phyloP scores from a whole-genome alignment of 2,113 vertebrate genomes.

The Synodontis membranacea region DNA sequence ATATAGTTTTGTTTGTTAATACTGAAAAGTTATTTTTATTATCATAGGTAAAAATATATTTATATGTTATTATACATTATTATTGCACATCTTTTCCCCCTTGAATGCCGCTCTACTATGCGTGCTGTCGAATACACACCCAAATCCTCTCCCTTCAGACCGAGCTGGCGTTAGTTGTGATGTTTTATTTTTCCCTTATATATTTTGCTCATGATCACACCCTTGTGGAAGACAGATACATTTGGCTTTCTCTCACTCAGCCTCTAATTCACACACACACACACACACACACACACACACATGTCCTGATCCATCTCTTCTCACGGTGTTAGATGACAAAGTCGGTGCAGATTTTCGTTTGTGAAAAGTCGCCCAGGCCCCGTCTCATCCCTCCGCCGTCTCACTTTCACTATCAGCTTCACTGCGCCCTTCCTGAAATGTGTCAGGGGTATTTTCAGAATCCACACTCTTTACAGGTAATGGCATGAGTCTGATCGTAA shows the following conservation, averaged over 20 bases:
- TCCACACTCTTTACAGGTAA: slow-evolving; percentile 54
- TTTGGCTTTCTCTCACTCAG: background rate
- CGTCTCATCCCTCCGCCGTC: slow-evolving; percentile 18
- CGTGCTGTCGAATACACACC: background rate
- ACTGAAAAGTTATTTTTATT: background rate
- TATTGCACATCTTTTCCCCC: background rate
- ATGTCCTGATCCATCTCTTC: slow-evolving; percentile 36
- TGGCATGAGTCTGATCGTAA: slow-evolving; percentile 38
- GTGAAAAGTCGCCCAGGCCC: slow-evolving; percentile 31
- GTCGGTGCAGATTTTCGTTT: background rate
- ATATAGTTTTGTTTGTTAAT: background rate
- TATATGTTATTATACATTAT: background rate
- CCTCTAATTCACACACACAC: background rate
- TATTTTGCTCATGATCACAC: background rate
- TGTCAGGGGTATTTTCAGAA: slow-evolving; percentile 37
- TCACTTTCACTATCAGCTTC: slow-evolving; percentile 51
- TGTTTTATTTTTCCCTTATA: background rate
- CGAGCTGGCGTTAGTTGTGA: background rate
- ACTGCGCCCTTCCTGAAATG: slow-evolving; percentile 47
- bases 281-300: too few species aligned
- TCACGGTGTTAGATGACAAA: slow-evolving; percentile 33
- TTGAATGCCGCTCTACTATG: background rate
- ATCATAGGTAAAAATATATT: background rate
- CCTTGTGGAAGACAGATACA: background rate
- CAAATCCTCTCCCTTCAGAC: background rate